These are phyloP conservation scores for Agelaius tricolor DNA, from an alignment of 2,113 vertebrate species.

Conservation along the genomic window DNA sequence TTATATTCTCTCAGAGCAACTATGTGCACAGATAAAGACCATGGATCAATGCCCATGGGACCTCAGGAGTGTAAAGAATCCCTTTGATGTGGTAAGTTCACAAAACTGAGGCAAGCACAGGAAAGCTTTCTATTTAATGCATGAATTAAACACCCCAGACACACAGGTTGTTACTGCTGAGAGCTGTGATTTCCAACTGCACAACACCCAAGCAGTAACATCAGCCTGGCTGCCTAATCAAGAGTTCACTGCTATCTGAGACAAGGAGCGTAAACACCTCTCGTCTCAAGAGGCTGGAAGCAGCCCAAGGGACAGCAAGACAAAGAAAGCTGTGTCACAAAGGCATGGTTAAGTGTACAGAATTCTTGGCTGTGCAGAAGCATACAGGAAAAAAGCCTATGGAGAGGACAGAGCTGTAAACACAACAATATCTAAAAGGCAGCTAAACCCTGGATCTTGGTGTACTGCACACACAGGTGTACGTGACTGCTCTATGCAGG, in stretches of 20 bases:
- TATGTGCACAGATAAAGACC: slow-evolving; percentile 27
- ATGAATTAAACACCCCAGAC: slow-evolving; percentile 17
- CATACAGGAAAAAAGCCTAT: not conserved
- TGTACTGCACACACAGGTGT: accelerated
- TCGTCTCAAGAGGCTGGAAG: not conserved
- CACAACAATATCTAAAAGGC: not conserved
- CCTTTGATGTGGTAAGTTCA: slow-evolving; percentile 57
- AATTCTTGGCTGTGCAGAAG: not conserved
- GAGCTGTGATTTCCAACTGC: not conserved
- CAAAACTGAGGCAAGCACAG: not conserved
- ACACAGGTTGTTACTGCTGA: not conserved
- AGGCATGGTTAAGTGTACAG: not conserved
- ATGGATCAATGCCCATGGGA: slow-evolving; percentile 20
- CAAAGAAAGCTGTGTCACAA: not conserved
- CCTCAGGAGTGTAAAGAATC: slow-evolving; percentile 41
- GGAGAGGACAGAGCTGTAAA: not conserved
- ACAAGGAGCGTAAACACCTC: not conserved
- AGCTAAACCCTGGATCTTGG: not conserved
- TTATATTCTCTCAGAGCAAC: not conserved
- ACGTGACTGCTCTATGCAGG: not conserved
- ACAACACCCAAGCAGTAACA: not conserved
- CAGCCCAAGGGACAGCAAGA: not conserved
- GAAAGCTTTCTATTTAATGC: slow-evolving; percentile 19
- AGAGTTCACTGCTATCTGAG: not conserved
- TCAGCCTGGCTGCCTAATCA: not conserved